Evolutionary conservation across 2,888 invertebrate genomes (phyloP), one percentile per base, ranked within the genome.

Genomic region (Brenthis ino): DNA sequence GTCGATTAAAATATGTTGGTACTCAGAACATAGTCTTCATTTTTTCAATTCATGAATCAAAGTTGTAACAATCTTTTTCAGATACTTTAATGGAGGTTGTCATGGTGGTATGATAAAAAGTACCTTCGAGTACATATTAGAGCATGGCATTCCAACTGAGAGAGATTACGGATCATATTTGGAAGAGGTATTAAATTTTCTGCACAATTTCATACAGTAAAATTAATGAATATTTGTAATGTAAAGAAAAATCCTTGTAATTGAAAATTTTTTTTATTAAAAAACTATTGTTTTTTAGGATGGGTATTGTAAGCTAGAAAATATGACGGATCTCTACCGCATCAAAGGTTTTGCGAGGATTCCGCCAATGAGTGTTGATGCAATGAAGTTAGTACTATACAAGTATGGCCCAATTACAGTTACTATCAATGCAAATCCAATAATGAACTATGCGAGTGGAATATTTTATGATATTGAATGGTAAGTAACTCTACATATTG

Each of bases 331-430:
- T 0, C 3, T 77, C 3, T 77, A 79, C 73, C 72, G 64, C 4
- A 83, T 87, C 68, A 76, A 75, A 0, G 84, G 85, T 1, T 86
- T 80, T 73, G 74, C 76, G 0, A 67, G 64, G 0, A 82, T 87
- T 0, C 81, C 83, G 0, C 76, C 79, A 0, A 71, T 74, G 13
- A 84, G 78, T 65, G 75, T 77, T 0, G 77, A 79, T 8, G 85
- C 85, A 0, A 68, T 87, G 72, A 85, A 84, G 65, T 71, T 80
- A 2, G 81, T 83, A 0, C 68, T 88, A 3, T 74, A 76, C 74
- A 81, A 84, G 50, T 83, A 83, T 43, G 87, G 87, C 0, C 86
- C 86, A 0, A 82, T 84, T 1, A 74, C 79, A 0, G 79, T 84
- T 0, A 77, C 69, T 1, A 75, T 87, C 0, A 65, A 81, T 43